phyloP scores from a whole-genome alignment of 2,888 invertebrate genomes.

The Phoronis australis region DNA sequence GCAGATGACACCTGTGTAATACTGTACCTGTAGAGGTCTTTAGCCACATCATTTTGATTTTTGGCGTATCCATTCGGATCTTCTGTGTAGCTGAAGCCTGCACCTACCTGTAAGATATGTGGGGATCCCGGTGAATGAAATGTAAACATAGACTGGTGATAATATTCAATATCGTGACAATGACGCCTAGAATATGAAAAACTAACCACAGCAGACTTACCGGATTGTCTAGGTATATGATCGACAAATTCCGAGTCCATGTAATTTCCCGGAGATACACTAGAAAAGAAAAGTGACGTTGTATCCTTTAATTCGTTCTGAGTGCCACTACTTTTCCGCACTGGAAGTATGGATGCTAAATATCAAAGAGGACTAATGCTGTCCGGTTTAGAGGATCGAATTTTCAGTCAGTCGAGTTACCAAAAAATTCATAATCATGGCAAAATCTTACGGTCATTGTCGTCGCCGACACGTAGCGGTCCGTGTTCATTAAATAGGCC shows the following conservation, averaged over 20 bases:
- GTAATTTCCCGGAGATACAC: conserved; percentile 65
- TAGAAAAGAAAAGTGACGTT: too few relatives aligned
- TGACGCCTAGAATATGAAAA: not conserved
- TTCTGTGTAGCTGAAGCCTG: conserved; percentile 82
- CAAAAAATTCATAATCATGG: too few relatives aligned
- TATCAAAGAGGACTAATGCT: too few relatives aligned
- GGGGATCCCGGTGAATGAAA: not conserved
- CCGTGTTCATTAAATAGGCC: conserved; percentile 67
- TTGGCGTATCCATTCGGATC: conserved; percentile 70
- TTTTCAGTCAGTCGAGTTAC: too few relatives aligned
- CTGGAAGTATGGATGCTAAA: too few relatives aligned
- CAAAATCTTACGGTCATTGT: conserved; percentile 15
- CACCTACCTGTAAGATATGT: conserved; percentile 30
- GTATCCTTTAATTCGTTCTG: too few relatives aligned
- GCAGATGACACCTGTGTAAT: too few relatives aligned
- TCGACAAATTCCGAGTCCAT: conserved; percentile 74
- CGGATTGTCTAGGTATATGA: conserved; percentile 89
- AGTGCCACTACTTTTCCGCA: too few relatives aligned
- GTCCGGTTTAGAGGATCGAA: too few relatives aligned
- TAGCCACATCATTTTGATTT: conserved; percentile 74
- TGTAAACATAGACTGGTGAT: too few relatives aligned
- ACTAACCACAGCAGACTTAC: conserved; percentile 64
- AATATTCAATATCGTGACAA: too few relatives aligned
- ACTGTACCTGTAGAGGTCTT: conserved; percentile 64
- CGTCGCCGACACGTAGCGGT: conserved; percentile 60